Conservation (phyloP, 2,888 invertebrate species). For the Phalera bucephala region DNA sequence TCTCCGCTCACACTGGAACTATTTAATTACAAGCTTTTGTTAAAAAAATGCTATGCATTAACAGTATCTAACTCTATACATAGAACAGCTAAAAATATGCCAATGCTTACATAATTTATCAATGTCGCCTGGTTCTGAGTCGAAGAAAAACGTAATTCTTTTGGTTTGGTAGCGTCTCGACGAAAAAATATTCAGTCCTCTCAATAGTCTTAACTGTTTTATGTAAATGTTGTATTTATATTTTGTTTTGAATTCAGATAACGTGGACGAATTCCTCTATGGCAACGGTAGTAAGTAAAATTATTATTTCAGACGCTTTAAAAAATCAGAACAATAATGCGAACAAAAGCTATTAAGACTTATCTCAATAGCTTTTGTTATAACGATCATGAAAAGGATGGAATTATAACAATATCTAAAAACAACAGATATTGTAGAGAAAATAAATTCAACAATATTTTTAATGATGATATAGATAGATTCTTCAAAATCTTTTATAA, state of each 20-base stretch:
- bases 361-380: too few relatives aligned
- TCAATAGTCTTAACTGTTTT: constrained; percentile 11
- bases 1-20: constrained; percentile 40
- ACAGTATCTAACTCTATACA: neutral
- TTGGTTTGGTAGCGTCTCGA: constrained; percentile 12
- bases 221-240: neutral
- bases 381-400: too few relatives aligned
- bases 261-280: neutral
- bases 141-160: constrained; percentile 20
- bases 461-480: too few relatives aligned
- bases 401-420: too few relatives aligned
- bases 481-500: too few relatives aligned
- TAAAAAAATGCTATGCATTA: constrained; percentile 7
- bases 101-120: constrained; percentile 18
- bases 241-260: neutral
- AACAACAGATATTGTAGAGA: too few relatives aligned
- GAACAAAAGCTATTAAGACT: too few relatives aligned
- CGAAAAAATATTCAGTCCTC: constrained; percentile 7
- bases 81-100: constrained; percentile 13
- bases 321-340: too few relatives aligned
- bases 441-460: too few relatives aligned
- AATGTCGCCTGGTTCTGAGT: constrained; percentile 15
- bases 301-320: too few relatives aligned
- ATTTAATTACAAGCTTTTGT: constrained; percentile 41
- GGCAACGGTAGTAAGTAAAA: too few relatives aligned